Evolutionary conservation across 2,113 vertebrate genomes (phyloP), one percentile per base, ranked within the genome.

Genomic region (Morone chrysops): DNA sequence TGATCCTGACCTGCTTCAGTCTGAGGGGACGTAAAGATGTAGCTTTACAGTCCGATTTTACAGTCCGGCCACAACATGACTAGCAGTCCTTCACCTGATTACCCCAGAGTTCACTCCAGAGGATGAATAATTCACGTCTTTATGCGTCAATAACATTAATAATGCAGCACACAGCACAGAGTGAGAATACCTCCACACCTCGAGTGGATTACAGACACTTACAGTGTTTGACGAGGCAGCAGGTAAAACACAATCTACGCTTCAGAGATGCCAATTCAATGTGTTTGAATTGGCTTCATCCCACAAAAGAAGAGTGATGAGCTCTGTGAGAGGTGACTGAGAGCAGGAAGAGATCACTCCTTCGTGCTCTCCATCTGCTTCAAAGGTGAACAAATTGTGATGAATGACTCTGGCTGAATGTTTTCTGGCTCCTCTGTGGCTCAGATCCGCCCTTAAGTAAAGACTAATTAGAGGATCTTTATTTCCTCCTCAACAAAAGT

Each of bases 381-480:
- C 18, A 5, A 43, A n/a, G 4, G 4, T 65, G 66, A 59, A 73
- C 20, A 70, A 59, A 84, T 38, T 60, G 78, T 61, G 67, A 72
- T 68, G 8, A 72, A 67, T 77, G 77, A 54, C 60, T 67, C 8
- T 0, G 73, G 18, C 65, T 53, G 62, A 51, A 62, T 53, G 81
- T 61, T 72, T 61, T 61, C 45, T 0, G 7, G 18, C 75, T 45
- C n/a, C 2, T 51, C 69, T 36, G 36, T 69, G 68, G 59, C n/a
- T 70, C 74, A 77, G n/a, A 45, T 66, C 51, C 22, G 0, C 50
- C 47, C 17, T 17, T 40, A 59, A 82, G 45, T 6, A 57, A 63
- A 68, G 48, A 38, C 68, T 81, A 75, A 85, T 75, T 70, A 45
- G 45, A 4, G 25, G 8, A 48, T 81, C 65, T 20, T 25, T 50